A percentile compares a stretch with the other conserved stretches of the same genome.
These are phyloP conservation scores for Acrocephalus arundinaceus DNA, from an alignment of 2,113 vertebrate species.

Conservation along the genomic window DNA sequence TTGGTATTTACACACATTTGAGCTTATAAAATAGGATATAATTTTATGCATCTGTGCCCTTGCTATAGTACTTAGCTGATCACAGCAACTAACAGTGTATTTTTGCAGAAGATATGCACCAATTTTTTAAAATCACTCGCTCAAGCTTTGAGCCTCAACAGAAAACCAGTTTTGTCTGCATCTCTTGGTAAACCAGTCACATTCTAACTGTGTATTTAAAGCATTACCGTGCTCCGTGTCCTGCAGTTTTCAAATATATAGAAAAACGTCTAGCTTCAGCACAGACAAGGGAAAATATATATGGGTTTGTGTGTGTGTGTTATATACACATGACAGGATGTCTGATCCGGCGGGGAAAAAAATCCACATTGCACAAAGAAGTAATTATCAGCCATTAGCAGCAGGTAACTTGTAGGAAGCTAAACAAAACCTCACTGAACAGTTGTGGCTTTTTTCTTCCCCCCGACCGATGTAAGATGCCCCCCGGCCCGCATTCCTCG, in stretches of 20 bases:
- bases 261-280: not conserved
- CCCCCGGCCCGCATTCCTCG: not conserved
- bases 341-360: not conserved
- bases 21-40: not conserved
- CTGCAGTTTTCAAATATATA: not conserved
- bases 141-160: not conserved
- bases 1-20: not conserved
- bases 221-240: not conserved
- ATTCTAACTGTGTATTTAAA: not conserved
- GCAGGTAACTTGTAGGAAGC: constrained; percentile 15
- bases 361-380: not conserved
- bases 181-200: not conserved
- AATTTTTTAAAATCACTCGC: not conserved
- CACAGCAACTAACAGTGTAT: not conserved
- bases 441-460: not conserved
- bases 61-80: not conserved
- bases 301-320: not conserved
- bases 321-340: not conserved
- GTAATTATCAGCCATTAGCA: not conserved
- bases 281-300: not conserved
- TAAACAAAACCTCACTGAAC: not conserved
- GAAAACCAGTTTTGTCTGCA: not conserved
- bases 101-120: not conserved
- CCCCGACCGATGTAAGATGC: not conserved
- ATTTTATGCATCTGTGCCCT: not conserved